Evolutionary conservation across 2,888 invertebrate genomes (phyloP).

Genomic region (Electrophaes corylata): DNA sequence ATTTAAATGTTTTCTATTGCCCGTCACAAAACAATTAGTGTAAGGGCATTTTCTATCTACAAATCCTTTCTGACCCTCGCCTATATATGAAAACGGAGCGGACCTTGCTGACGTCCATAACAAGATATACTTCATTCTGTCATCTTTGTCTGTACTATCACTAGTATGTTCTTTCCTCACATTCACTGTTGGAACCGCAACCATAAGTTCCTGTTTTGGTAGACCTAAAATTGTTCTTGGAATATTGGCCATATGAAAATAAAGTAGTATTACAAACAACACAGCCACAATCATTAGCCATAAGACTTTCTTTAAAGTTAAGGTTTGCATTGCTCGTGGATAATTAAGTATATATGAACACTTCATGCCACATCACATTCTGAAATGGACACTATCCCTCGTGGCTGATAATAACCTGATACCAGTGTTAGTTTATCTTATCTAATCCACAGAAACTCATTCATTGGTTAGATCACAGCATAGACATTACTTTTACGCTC

Average conservation of each 20-base stretch:
- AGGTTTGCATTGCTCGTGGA: not conserved
- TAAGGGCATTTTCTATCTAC: conserved; percentile 54
- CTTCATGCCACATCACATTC: not conserved
- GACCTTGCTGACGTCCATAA: conserved; percentile 52
- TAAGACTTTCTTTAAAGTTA: not conserved
- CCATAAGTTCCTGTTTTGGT: not conserved
- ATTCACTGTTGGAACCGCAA: not conserved
- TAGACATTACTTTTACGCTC: conserved; percentile 4
- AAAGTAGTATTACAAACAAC: not conserved
- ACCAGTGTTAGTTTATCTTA: not conserved
- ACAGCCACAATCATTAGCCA: not conserved
- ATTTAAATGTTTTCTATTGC: conserved; percentile 44
- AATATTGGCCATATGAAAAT: not conserved
- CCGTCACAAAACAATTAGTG: conserved; percentile 64
- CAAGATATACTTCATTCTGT: conserved; percentile 52
- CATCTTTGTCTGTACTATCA: not conserved
- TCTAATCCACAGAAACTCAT: not conserved
- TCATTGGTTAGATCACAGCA: not conserved
- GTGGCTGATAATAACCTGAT: not conserved
- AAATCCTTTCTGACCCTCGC: conserved; percentile 49
- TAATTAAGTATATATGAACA: not conserved
- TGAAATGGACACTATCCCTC: not conserved
- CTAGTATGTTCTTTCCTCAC: not conserved
- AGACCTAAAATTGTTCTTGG: not conserved
- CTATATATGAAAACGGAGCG: conserved; percentile 54